These are phyloP conservation scores for Anabas testudineus DNA, from an alignment of 2,797 vertebrate species.

Conservation along the genomic window DNA sequence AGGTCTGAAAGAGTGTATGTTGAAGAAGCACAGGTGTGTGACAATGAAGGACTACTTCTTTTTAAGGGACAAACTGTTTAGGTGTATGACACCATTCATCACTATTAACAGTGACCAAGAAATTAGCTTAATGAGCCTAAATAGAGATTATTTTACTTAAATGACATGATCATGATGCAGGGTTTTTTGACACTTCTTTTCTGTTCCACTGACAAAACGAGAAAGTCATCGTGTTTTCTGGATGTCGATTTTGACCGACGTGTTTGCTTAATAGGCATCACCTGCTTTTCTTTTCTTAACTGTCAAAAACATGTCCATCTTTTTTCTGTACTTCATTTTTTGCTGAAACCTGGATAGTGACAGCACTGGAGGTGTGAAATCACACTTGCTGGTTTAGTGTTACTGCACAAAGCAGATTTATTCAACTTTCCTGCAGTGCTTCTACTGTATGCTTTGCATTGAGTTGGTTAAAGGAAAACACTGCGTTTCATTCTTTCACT, in stretches of 20 bases:
- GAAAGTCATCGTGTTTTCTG: constrained; percentile 7
- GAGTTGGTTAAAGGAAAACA: too few species aligned
- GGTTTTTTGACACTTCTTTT: background rate
- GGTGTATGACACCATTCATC: too few species aligned
- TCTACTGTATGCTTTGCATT: background rate
- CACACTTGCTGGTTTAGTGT: constrained; percentile 20
- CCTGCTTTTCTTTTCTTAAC: constrained; percentile 3
- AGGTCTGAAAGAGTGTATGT: constrained; percentile 25
- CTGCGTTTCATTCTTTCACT: too few species aligned
- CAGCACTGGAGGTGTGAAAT: constrained; percentile 7
- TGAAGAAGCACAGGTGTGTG: constrained; percentile 16
- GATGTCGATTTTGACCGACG: constrained; percentile 34
- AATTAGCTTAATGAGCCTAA: background rate
- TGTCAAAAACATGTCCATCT: constrained; percentile 28
- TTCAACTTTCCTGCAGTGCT: constrained; percentile 15
- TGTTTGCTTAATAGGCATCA: constrained; percentile 24
- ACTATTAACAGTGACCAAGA: background rate
- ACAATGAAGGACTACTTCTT: constrained; percentile 21
- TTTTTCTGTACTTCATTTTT: constrained; percentile 10
- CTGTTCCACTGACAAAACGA: background rate
- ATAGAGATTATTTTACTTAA: background rate
- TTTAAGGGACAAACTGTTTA: constrained; percentile 5
- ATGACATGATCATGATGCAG: background rate
- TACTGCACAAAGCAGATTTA: constrained; percentile 27
- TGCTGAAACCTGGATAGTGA: constrained; percentile 24